phyloP scores from a whole-genome alignment of 1,140 invertebrate genomes.

The Heterodera carotae region DNA sequence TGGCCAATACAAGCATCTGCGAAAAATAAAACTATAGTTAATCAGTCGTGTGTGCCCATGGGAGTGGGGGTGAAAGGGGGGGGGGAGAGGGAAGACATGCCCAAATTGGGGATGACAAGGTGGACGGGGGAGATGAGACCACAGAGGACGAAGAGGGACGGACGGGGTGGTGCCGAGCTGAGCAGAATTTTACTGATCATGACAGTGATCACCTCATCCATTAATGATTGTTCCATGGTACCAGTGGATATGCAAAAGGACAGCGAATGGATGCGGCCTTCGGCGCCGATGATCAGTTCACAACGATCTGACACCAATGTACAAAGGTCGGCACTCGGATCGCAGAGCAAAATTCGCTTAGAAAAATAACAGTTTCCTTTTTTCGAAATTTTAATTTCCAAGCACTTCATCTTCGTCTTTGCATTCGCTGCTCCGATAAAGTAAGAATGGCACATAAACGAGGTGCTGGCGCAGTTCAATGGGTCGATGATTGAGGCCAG shows the following conservation, averaged over 20 bases:
- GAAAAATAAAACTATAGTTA: neutral
- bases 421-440: constrained; percentile 31
- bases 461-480: constrained; percentile 25
- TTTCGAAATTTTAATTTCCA: neutral
- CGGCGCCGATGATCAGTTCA: constrained; percentile 34
- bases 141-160: too few species aligned
- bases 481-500: neutral
- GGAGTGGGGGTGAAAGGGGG: too few species aligned
- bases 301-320: constrained; percentile 28
- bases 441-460: constrained; percentile 37
- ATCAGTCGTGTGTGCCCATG: too few species aligned
- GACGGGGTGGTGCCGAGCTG: too few species aligned
- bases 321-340: constrained; percentile 37
- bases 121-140: too few species aligned
- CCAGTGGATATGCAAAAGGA: constrained; percentile 12
- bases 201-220: constrained; percentile 26
- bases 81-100: too few species aligned
- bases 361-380: neutral
- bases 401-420: constrained; percentile 12
- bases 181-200: too few species aligned
- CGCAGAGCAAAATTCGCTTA: constrained; percentile 35
- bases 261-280: constrained; percentile 34
- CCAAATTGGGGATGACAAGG: neutral
- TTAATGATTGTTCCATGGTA: constrained; percentile 21
- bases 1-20: constrained; percentile 22